Evolutionary conservation across 2,888 invertebrate species (phyloP).

Genomic region (Lithophane ornitopus): DNA sequence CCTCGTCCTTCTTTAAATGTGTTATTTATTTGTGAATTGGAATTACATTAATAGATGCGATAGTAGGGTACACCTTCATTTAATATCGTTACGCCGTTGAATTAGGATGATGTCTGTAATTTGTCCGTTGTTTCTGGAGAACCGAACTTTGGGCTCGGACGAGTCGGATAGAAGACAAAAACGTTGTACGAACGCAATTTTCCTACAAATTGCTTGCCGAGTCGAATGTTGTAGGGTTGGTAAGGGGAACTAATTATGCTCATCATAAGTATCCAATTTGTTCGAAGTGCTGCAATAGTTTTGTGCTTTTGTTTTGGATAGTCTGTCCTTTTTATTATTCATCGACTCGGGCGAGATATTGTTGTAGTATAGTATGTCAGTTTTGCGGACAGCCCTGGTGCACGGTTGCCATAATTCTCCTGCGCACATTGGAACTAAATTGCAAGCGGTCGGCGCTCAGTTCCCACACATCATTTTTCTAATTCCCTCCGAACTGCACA

Average conservation of each 20-base stretch:
- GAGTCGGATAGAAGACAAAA: constrained; percentile 74
- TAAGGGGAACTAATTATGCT: constrained; percentile 58
- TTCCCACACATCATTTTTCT: constrained; percentile 89
- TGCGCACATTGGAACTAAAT: constrained; percentile 84
- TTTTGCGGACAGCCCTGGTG: constrained; percentile 76
- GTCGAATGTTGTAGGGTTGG: constrained; percentile 66
- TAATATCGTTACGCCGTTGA: constrained; percentile 87
- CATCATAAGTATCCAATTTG: constrained; percentile 52
- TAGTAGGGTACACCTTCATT: constrained; percentile 87
- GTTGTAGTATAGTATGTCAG: background rate
- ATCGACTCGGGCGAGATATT: constrained; percentile 10
- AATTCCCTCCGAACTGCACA: constrained; percentile 79
- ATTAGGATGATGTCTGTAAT: constrained; percentile 87
- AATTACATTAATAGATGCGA: constrained; percentile 88
- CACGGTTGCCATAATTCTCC: constrained; percentile 87
- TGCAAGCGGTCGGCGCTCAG: constrained; percentile 77
- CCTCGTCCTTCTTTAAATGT: constrained; percentile 85
- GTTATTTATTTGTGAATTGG: constrained; percentile 89
- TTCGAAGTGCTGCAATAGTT: constrained; percentile 50
- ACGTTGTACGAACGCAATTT: constrained; percentile 76
- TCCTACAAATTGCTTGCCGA: constrained; percentile 76
- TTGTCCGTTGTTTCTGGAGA: constrained; percentile 76
- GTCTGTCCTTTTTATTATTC: constrained; percentile 13
- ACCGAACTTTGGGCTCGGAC: constrained; percentile 47
- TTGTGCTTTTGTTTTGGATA: constrained; percentile 49